Conservation (phyloP, 2,888 invertebrate species). For the Ypsolopha scabrella region DNA sequence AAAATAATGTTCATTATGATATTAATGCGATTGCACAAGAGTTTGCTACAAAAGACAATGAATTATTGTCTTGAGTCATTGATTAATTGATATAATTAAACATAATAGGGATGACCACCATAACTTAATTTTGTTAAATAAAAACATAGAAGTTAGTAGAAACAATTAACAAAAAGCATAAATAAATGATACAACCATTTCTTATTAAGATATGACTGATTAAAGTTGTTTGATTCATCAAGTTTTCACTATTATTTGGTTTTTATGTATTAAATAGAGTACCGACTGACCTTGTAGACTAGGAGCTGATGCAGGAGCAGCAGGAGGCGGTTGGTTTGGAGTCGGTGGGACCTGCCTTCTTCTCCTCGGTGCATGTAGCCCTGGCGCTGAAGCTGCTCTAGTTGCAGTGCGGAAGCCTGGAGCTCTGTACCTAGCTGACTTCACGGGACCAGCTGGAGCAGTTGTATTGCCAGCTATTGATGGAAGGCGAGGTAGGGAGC, state of each 20-base stretch:
- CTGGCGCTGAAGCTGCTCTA: conserved; percentile 81
- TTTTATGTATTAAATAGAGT: not conserved
- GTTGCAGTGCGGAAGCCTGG: conserved; percentile 85
- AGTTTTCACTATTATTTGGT: not conserved
- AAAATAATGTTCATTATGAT: too few relatives aligned
- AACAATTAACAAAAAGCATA: too few relatives aligned
- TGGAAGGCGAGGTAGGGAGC: conserved; percentile 83
- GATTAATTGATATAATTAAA: too few relatives aligned
- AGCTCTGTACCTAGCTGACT: conserved; percentile 88
- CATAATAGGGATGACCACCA: too few relatives aligned
- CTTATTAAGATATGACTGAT: too few relatives aligned
- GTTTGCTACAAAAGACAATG: too few relatives aligned
- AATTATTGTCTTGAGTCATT: too few relatives aligned
- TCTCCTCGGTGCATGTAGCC: conserved; percentile 77
- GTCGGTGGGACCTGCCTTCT: conserved; percentile 55
- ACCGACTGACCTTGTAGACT: conserved; percentile 71
- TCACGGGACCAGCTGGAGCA: conserved; percentile 75
- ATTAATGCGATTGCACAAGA: too few relatives aligned
- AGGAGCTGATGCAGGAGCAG: conserved; percentile 55
- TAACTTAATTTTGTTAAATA: too few relatives aligned
- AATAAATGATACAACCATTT: too few relatives aligned
- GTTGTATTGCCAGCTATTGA: conserved; percentile 52
- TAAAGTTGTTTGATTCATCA: not conserved
- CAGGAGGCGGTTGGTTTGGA: conserved; percentile 47
- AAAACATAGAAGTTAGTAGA: too few relatives aligned